These are phyloP conservation scores for Ecdyonurus torrentis DNA, from an alignment of 2,888 invertebrate genomes.

Conservation along the genomic window DNA sequence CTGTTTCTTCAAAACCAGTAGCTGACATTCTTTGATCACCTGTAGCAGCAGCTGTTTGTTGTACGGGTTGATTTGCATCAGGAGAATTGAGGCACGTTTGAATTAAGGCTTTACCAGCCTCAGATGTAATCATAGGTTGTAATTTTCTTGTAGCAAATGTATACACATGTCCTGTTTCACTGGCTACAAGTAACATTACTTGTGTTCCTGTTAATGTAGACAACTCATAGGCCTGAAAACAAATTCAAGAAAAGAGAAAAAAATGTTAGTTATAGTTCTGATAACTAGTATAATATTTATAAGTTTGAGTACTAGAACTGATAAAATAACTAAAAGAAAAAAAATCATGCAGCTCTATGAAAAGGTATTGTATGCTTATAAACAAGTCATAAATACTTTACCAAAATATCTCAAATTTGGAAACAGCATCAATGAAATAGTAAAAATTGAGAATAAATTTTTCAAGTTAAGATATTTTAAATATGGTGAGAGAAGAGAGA, in stretches of 20 bases:
- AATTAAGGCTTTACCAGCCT: slow-evolving; percentile 91
- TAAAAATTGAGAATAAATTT: too few species aligned
- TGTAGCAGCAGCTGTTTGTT: slow-evolving; percentile 30
- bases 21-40: slow-evolving; percentile 95
- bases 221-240: slow-evolving; percentile 87
- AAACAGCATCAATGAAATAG: too few species aligned
- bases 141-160: slow-evolving; percentile 97
- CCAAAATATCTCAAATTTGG: too few species aligned
- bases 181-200: slow-evolving; percentile 98
- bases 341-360: too few species aligned
- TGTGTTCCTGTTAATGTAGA: slow-evolving; percentile 98
- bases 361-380: too few species aligned
- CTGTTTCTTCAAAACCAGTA: slow-evolving; percentile 96
- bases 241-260: slow-evolving; percentile 11
- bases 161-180: slow-evolving; percentile 98
- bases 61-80: slow-evolving; percentile 40
- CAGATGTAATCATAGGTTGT: slow-evolving; percentile 98
- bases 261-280: neutral
- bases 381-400: too few species aligned
- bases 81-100: slow-evolving; percentile 98
- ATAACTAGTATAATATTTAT: neutral
- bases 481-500: too few species aligned
- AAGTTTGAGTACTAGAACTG: too few species aligned
- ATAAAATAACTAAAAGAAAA: too few species aligned
- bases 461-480: too few species aligned